phyloP scores from a whole-genome alignment of 2,888 invertebrate genomes.

The Acheta domesticus region DNA sequence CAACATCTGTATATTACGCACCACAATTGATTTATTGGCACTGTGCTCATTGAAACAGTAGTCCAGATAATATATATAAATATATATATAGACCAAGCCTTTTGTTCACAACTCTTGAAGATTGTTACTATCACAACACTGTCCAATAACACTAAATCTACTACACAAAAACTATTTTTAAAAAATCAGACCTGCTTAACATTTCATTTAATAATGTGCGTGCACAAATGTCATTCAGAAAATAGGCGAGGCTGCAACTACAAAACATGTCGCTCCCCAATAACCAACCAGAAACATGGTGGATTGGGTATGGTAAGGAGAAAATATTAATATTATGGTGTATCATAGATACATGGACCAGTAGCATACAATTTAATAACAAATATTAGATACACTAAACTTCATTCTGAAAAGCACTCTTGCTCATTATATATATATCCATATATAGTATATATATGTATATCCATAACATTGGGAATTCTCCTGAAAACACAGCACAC shows the following conservation, averaged over 20 bases:
- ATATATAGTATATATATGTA: slow-evolving; percentile 24
- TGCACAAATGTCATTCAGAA: slow-evolving; percentile 19
- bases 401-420: slow-evolving; percentile 2
- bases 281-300: slow-evolving; percentile 21
- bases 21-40: slow-evolving; percentile 8
- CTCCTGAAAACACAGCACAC: slow-evolving; percentile 22
- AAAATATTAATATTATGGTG: slow-evolving; percentile 27
- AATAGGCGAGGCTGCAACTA: slow-evolving; percentile 23
- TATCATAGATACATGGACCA: slow-evolving; percentile 25
- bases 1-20: slow-evolving; percentile 5
- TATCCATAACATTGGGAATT: slow-evolving; percentile 20
- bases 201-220: slow-evolving; percentile 20
- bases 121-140: slow-evolving; percentile 25
- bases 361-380: slow-evolving; percentile 35
- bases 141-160: slow-evolving; percentile 19
- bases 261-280: slow-evolving; percentile 21
- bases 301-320: slow-evolving; percentile 35
- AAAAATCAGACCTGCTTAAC: slow-evolving; percentile 21
- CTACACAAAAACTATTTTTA: slow-evolving; percentile 20
- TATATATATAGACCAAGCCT: neutral
- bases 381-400: slow-evolving; percentile 32
- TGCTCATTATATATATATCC: slow-evolving; percentile 23
- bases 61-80: neutral
- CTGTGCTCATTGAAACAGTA: neutral
- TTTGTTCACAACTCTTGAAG: slow-evolving; percentile 22